Conservation (phyloP, 2,888 invertebrate genomes). For the Acrocyrtus sp. region DNA sequence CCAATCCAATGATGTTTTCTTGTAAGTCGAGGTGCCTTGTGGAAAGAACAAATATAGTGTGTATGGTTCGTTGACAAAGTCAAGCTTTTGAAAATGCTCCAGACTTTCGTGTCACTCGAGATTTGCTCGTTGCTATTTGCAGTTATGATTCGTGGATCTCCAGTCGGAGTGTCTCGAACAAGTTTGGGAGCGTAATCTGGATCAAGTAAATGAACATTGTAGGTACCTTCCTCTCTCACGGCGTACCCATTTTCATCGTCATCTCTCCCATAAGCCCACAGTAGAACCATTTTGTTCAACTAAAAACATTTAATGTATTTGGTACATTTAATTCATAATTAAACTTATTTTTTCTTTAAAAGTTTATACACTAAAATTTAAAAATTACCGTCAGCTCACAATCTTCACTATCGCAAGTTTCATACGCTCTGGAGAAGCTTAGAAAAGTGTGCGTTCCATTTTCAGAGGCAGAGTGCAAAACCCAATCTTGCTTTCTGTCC, state of each 20-base stretch:
- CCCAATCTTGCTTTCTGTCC: background rate
- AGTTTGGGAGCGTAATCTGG: constrained; percentile 13
- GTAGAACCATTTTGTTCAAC: background rate
- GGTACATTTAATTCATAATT: background rate
- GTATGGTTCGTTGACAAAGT: background rate
- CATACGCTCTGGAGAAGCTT: constrained; percentile 4
- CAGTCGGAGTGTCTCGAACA: background rate
- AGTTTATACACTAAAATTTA: background rate
- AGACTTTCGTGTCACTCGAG: background rate
- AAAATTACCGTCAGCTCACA: background rate
- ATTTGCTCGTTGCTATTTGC: background rate
- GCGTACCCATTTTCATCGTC: constrained; percentile 17
- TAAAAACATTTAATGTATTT: background rate
- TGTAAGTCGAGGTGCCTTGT: constrained; percentile 1
- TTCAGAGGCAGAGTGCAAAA: background rate
- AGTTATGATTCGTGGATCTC: background rate
- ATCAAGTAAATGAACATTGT: constrained; percentile 1
- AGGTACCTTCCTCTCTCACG: background rate
- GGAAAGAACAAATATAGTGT: constrained; percentile 9
- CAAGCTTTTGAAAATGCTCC: background rate
- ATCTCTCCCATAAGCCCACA: constrained; percentile 28
- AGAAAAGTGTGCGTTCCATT: constrained; percentile 12
- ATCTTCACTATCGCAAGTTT: constrained; percentile 19
- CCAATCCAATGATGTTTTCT: constrained; percentile 15
- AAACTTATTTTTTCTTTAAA: background rate